phyloP scores from a whole-genome alignment of 2,797 vertebrate species.

The Chelon auratus region DNA sequence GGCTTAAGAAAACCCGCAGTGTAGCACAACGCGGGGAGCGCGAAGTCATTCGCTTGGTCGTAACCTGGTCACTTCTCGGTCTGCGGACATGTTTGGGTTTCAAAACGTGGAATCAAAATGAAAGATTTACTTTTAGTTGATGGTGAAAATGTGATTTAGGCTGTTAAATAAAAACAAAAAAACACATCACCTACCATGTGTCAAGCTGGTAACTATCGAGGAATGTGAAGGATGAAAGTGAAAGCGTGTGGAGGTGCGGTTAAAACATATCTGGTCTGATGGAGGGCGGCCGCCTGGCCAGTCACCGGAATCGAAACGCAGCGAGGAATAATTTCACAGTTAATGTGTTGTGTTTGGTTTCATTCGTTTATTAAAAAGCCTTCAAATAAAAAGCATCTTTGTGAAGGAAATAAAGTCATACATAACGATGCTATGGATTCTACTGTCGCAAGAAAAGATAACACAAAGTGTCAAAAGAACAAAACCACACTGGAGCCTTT shows the following conservation, averaged over 20 bases:
- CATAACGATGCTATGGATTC: conserved; percentile 61
- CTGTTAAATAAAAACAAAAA: too few species aligned
- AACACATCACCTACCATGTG: conserved; percentile 36
- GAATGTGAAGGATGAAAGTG: conserved; percentile 8
- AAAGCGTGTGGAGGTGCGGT: conserved; percentile 7
- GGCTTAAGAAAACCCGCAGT: not conserved
- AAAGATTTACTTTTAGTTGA: not conserved
- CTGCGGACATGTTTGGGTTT: not conserved
- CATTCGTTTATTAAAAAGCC: conserved; percentile 82
- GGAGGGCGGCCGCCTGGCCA: too few species aligned
- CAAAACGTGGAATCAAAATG: not conserved
- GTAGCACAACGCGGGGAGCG: too few species aligned
- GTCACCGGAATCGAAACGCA: not conserved
- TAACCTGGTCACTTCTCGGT: not conserved
- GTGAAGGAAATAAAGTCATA: conserved; percentile 78
- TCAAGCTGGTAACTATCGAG: not conserved
- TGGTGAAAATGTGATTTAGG: too few species aligned
- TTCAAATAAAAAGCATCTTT: conserved; percentile 72
- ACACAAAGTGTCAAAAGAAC: conserved; percentile 63
- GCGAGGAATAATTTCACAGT: conserved; percentile 72
- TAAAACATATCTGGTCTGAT: too few species aligned
- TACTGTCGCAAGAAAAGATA: conserved; percentile 63
- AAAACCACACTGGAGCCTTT: conserved; percentile 64
- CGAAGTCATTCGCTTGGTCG: not conserved
- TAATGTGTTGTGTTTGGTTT: conserved; percentile 65